These are phyloP conservation scores for Paedocypris sp. DNA, from an alignment of 2,113 vertebrate genomes.

Conservation along the genomic window DNA sequence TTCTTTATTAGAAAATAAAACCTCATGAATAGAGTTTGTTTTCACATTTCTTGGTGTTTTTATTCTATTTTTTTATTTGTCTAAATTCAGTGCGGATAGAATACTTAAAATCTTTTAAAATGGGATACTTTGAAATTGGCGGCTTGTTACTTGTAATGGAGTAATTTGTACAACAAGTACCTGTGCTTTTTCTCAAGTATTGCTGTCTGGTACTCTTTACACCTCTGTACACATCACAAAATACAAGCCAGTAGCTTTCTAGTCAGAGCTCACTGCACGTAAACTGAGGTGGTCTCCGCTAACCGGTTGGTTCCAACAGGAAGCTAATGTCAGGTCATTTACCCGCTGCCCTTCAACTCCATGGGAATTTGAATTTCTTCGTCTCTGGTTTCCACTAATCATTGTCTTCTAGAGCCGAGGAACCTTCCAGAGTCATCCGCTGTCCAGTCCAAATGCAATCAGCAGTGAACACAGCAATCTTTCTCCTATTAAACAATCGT, in stretches of 20 bases:
- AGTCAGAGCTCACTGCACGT: slow-evolving; percentile 26
- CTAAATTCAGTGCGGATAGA: too few relatives aligned
- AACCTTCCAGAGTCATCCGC: slow-evolving; percentile 63
- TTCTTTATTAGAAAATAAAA: too few relatives aligned
- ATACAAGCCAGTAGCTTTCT: slow-evolving; percentile 12
- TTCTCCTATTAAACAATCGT: slow-evolving; percentile 67
- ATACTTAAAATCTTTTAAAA: too few relatives aligned
- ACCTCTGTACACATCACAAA: neutral
- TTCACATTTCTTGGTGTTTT: too few relatives aligned
- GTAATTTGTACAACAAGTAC: too few relatives aligned
- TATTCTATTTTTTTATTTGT: too few relatives aligned
- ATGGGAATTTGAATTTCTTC: slow-evolving; percentile 60
- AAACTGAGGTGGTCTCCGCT: slow-evolving; percentile 29
- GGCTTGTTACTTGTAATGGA: too few relatives aligned
- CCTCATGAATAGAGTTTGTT: too few relatives aligned
- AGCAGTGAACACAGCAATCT: slow-evolving; percentile 67
- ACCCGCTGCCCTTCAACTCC: slow-evolving; percentile 25
- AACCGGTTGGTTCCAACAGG: slow-evolving; percentile 15
- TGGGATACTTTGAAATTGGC: too few relatives aligned
- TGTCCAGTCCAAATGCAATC: slow-evolving; percentile 62
- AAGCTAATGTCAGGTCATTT: slow-evolving; percentile 52
- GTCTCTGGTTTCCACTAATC: slow-evolving; percentile 70
- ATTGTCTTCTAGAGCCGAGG: slow-evolving; percentile 44
- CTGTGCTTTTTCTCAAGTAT: too few relatives aligned
- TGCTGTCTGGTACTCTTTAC: too few relatives aligned